phyloP scores from a whole-genome alignment of 2,888 invertebrate genomes.

The Diplolepis rosae region DNA sequence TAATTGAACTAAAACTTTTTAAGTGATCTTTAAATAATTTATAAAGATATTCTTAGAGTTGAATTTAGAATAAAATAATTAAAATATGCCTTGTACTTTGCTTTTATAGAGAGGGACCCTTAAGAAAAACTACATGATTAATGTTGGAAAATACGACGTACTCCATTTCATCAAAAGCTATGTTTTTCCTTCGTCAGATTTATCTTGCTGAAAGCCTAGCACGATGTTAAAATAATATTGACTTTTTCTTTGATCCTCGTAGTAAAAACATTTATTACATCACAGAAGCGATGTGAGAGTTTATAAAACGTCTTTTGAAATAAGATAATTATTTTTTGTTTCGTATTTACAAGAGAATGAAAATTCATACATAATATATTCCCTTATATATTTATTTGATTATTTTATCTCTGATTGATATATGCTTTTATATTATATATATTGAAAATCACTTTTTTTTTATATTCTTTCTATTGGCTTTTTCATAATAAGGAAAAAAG shows the following conservation, averaged over 20 bases:
- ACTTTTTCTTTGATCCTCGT: constrained; percentile 28
- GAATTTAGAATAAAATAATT: not conserved
- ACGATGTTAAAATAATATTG: constrained; percentile 23
- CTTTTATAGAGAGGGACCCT: constrained; percentile 14
- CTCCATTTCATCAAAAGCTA: constrained; percentile 21
- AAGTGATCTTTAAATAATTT: not conserved
- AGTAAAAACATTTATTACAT: constrained; percentile 11
- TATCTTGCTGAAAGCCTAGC: constrained; percentile 28
- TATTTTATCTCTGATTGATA: too few relatives aligned
- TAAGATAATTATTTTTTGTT: too few relatives aligned
- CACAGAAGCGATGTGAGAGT: constrained; percentile 3
- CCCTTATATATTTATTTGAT: too few relatives aligned
- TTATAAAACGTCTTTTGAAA: not conserved
- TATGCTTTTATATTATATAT: too few relatives aligned
- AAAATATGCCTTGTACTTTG: not conserved
- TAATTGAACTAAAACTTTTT: not conserved
- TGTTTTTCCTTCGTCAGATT: constrained; percentile 20
- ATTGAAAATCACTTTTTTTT: too few relatives aligned
- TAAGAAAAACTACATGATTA: not conserved
- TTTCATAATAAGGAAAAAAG: constrained; percentile 2
- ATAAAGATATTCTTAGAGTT: not conserved
- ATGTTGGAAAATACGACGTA: constrained; percentile 12
- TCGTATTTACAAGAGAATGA: too few relatives aligned
- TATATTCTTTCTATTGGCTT: too few relatives aligned
- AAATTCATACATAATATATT: too few relatives aligned